Evolutionary conservation across 2,113 vertebrate species (phyloP), one percentile per base, ranked within the genome.

Genomic region (Bujurquina vittata): DNA sequence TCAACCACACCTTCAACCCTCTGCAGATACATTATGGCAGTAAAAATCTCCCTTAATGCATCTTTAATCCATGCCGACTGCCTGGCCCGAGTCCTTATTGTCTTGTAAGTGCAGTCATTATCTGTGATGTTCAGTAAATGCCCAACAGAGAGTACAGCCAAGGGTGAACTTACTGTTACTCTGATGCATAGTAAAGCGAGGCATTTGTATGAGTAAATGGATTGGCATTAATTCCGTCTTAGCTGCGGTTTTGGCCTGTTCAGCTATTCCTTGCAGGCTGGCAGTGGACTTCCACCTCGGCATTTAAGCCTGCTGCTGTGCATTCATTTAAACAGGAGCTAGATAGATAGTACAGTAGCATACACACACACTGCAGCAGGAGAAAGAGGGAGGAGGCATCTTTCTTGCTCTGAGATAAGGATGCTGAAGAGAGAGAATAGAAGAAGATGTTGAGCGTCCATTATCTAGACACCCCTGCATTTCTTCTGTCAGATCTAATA

Each of bases 101-200:
- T 92, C 84, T 84, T 88, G 80, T 91, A 92, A 92, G 84, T 89
- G 80, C 33, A 14, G 85, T 55, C 89, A 85, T 92, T 94, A 92
- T 87, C 77, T 83, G 81, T 74, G 84, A 88, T 91, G 89, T 88
- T 91, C 74, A 23, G 77, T 86, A 88, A 89, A 92, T 78, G 83
- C 82, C 54, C 79, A 72, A 78, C 81, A 75, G 83, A 86, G 79
- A 86, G 82, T 54, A 77, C 91, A 84, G 85, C 77, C 83, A 84
- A 79, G 82, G 87, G 86, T 91, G 87, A 87, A 49, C 75, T 60
- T 60, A 82, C 87, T 77, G 89, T 69, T 17, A 40, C 77, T 54
- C 73, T 75, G 79, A 85, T 88, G 80, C 33, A 65, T 87, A 84
- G 76, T 79, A 86, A 76, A 89, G 62, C 60, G 63, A 72, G 69